Base-by-base conservation (phyloP, 2,113 vertebrate species). In the Coptodon rendalli region DNA sequence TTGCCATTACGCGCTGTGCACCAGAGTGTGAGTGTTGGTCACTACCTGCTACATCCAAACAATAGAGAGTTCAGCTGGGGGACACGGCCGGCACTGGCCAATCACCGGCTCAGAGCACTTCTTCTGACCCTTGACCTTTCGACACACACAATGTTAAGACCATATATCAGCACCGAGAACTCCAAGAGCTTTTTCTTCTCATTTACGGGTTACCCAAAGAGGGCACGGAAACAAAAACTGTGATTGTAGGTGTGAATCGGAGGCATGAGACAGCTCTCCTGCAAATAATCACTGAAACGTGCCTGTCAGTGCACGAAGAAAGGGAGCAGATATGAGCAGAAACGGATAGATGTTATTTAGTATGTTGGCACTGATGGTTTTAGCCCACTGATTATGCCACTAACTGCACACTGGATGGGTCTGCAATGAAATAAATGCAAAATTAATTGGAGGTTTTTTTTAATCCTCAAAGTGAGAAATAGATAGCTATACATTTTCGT, bases 111-210 rank as follows among this genome's bases (percentile, higher is more conserved):
- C 97, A 78, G 95, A 97, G 93, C 94, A 97, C 96, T 97, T 95
- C 96, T 95, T 88, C 96, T 97, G 97, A 97, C 97, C 97, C 96
- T 96, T 97, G 97, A 98, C 98, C 98, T 97, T 96, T 95, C 94
- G 93, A 95, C 95, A 95, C 94, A 93, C 93, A 96, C 94, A 94
- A 89, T 92, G 95, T 96, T 94, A 93, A 95, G 93, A 94, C 87
- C 93, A 96, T 96, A 95, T 92, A 95, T 96, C 95, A 95, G 95
- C 24, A 87, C 56, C 52, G 50, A 86, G 92, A 94, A 91, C 90
- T 93, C 91, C 29, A 48, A 78, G 84, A 90, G 91, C 79, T 89
- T 92, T 87, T 90, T 93, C 82, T 91, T 88, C 61, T 43, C 88
- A 45, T 92, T 90, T 90, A n/a, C 82, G 82, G 90, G 94, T 90